Evolutionary conservation across 2,888 invertebrate genomes (phyloP).

Genomic region (Epinotia nisella): DNA sequence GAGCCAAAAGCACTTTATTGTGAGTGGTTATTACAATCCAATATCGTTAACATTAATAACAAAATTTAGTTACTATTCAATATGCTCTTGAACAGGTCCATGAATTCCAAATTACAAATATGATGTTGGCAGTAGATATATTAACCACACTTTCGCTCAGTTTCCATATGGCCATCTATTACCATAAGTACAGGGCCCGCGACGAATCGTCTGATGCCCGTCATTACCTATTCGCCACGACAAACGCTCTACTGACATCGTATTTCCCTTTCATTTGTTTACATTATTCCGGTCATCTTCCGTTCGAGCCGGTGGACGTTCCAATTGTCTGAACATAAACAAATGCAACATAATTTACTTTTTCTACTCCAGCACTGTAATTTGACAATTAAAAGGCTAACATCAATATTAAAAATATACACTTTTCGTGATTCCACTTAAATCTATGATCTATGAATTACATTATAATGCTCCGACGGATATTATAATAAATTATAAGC

Average conservation of each 20-base stretch:
- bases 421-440: too few species aligned
- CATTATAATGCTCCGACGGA: too few species aligned
- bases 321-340: background rate
- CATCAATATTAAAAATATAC: too few species aligned
- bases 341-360: too few species aligned
- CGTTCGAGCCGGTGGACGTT: background rate
- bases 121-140: background rate
- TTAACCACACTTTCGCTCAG: slow-evolving; percentile 11
- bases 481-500: too few species aligned
- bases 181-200: slow-evolving; percentile 19
- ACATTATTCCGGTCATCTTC: slow-evolving; percentile 12
- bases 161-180: slow-evolving; percentile 28
- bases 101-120: background rate
- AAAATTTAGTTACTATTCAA: background rate
- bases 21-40: too few species aligned
- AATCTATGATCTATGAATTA: too few species aligned
- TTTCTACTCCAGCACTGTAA: too few species aligned
- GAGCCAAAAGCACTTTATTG: too few species aligned
- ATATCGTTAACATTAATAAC: slow-evolving; percentile 15
- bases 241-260: slow-evolving; percentile 34
- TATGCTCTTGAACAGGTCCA: background rate
- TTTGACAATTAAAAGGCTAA: too few species aligned
- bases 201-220: slow-evolving; percentile 23
- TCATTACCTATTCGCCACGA: slow-evolving; percentile 40
- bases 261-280: slow-evolving; percentile 35